phyloP scores from a whole-genome alignment of 2,797 vertebrate genomes.

The Phylloscopus collybita region DNA sequence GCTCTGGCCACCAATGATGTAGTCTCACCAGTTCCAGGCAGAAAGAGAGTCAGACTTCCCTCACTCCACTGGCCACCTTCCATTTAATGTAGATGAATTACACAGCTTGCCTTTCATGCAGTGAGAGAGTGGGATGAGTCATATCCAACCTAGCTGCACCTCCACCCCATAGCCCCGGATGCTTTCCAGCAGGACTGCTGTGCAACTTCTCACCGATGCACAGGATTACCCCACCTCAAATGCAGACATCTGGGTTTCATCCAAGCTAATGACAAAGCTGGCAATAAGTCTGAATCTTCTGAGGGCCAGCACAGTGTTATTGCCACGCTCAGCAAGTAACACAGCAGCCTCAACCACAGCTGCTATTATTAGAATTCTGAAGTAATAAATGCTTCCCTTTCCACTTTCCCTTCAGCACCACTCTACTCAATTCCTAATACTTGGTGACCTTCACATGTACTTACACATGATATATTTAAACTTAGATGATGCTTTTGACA shows the following conservation, averaged over 20 bases:
- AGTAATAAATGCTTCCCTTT: conserved; percentile 16
- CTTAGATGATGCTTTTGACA: not conserved
- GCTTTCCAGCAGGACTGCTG: not conserved
- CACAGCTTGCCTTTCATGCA: not conserved
- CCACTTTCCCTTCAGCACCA: not conserved
- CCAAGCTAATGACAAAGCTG: conserved; percentile 40
- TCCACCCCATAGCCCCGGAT: not conserved
- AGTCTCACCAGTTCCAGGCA: not conserved
- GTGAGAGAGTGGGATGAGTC: not conserved
- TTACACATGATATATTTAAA: not conserved
- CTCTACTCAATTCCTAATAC: not conserved
- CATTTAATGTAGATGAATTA: not conserved
- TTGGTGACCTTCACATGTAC: not conserved
- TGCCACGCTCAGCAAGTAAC: not conserved
- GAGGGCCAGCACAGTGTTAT: not conserved
- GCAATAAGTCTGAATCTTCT: not conserved
- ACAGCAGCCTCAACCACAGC: not conserved
- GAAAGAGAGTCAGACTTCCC: not conserved
- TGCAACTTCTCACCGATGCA: not conserved
- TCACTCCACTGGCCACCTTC: not conserved
- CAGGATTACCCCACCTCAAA: not conserved
- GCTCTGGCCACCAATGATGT: not conserved
- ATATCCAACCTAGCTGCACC: not conserved
- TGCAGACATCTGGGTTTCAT: not conserved
- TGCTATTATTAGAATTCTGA: conserved; percentile 12